Percentiles rank a stretch among this genome's conserved stretches.
Conservation (phyloP, 2,888 invertebrate genomes). For the Parochlus steinenii region DNA sequence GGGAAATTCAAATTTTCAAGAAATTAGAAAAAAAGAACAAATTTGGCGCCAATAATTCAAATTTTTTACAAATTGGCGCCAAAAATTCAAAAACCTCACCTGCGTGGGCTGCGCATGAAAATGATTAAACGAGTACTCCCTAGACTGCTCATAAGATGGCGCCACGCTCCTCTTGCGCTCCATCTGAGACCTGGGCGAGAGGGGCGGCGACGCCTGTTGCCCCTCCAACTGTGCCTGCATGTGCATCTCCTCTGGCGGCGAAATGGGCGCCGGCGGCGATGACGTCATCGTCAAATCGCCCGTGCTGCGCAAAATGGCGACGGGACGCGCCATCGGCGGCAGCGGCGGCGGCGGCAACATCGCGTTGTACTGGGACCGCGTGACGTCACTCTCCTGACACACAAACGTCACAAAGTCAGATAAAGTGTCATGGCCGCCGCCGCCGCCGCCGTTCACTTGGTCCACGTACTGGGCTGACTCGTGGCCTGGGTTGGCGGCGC, state of each 20-base stretch:
- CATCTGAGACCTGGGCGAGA: conserved; percentile 18
- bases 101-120: conserved; percentile 84
- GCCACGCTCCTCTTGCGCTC: conserved; percentile 11
- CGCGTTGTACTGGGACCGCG: conserved; percentile 53
- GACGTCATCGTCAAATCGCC: conserved; percentile 44
- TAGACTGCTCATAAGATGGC: conserved; percentile 22
- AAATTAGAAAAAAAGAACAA: conserved; percentile 15
- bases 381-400: conserved; percentile 74
- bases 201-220: conserved; percentile 19
- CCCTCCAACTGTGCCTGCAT: conserved; percentile 22
- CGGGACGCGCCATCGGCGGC: conserved; percentile 91
- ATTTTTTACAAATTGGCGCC: conserved; percentile 2
- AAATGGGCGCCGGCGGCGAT: conserved; percentile 44
- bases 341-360: conserved; percentile 92
- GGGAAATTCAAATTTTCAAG: too few relatives aligned
- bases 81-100: conserved; percentile 27
- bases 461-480: too few relatives aligned
- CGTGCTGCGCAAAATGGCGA: conserved; percentile 87
- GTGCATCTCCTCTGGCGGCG: conserved; percentile 31
- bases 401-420: conserved; percentile 95
- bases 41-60: conserved; percentile 13
- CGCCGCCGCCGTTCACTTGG: conserved; percentile 43
- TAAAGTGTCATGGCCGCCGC: conserved; percentile 76
- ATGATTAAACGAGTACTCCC: conserved; percentile 79
- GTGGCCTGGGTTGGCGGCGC: conserved; percentile 17